Evolutionary conservation across 2,113 vertebrate species (phyloP).

Genomic region (Leptocoma aspasia): DNA sequence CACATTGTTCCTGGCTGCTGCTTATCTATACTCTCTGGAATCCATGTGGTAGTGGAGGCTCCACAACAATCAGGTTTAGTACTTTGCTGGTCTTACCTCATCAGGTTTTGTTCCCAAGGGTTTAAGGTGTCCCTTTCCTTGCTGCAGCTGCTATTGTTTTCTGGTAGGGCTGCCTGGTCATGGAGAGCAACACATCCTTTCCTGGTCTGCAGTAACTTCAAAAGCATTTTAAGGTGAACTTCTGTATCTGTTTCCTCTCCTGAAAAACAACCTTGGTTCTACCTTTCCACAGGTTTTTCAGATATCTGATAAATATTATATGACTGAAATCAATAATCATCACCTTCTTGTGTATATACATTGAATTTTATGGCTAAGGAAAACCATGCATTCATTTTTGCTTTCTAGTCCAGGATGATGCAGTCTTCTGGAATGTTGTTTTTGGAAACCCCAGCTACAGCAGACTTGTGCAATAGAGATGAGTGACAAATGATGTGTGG

Average conservation of each 20-base stretch:
- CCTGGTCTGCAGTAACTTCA: neutral
- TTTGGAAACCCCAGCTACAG: constrained; percentile 2
- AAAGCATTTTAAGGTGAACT: neutral
- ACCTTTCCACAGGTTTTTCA: neutral
- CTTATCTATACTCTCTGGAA: neutral
- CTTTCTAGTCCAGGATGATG: neutral
- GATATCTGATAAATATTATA: neutral
- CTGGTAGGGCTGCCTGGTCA: no score
- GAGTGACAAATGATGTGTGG: neutral
- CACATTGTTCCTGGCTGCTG: rapidly evolving
- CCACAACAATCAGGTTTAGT: neutral
- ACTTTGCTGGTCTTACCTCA: neutral
- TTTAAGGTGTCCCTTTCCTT: neutral
- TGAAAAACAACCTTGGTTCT: neutral
- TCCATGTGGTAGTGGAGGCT: neutral
- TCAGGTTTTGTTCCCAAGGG: neutral
- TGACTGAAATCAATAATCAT: neutral
- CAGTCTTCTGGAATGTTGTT: constrained; percentile 5
- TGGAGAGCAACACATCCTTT: neutral
- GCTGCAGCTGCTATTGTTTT: neutral
- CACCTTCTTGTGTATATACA: neutral
- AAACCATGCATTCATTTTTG: neutral
- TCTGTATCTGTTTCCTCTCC: neutral
- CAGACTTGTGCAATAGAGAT: neutral
- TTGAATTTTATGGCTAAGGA: neutral